phyloP scores from a whole-genome alignment of 2,113 vertebrate genomes.

The Ceyx cyanopectus region DNA sequence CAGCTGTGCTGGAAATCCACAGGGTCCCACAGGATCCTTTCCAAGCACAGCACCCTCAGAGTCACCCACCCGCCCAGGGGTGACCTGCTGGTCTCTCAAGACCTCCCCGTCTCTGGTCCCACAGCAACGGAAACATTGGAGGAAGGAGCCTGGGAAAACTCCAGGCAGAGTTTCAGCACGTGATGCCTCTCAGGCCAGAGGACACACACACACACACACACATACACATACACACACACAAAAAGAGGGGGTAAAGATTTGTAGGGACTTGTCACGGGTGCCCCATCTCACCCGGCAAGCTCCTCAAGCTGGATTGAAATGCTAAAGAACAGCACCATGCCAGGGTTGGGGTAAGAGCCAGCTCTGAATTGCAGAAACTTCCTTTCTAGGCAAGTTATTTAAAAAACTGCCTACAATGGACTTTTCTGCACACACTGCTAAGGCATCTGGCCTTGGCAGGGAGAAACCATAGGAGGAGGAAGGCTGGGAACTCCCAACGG shows the following conservation, averaged over 20 bases:
- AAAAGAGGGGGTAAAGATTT: not conserved
- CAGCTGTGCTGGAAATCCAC: not conserved
- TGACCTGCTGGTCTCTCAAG: not conserved
- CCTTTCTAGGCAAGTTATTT: constrained; percentile 73
- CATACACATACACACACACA: not conserved
- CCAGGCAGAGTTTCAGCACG: not conserved
- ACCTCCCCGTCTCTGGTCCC: not conserved
- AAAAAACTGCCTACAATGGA: constrained; percentile 57
- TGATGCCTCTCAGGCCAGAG: not conserved
- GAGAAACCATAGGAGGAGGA: not conserved
- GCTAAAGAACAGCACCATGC: constrained; percentile 1
- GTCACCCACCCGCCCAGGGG: not conserved
- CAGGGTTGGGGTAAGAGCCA: constrained; percentile 46
- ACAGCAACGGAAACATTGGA: not conserved
- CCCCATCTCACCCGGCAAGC: not conserved
- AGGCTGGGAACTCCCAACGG: not conserved
- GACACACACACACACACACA: not conserved
- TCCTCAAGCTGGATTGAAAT: constrained; percentile 10
- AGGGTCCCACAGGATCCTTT: accelerated
- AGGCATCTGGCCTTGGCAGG: constrained; percentile 59
- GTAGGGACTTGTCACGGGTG: not conserved
- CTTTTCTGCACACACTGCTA: constrained; percentile 30
- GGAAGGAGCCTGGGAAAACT: constrained; percentile 62
- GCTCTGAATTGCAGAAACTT: constrained; percentile 57
- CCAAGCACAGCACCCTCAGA: not conserved